Evolutionary conservation across 2,797 vertebrate species (phyloP), one percentile per base, ranked within the genome.

Genomic region (Alauda arvensis): DNA sequence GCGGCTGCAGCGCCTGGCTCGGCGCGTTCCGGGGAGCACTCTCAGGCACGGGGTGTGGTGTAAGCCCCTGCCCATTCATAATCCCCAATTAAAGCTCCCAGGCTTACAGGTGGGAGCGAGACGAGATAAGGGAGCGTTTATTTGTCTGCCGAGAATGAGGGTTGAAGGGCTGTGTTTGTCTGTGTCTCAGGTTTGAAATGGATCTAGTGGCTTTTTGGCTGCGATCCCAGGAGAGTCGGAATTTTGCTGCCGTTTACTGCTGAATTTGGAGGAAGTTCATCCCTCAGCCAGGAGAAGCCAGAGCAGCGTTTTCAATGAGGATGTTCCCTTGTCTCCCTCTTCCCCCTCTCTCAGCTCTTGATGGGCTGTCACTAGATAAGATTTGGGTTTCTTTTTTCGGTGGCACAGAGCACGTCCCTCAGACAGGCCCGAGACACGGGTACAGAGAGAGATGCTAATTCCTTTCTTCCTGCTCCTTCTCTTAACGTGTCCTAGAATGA

Each of bases 191-290:
- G 87, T 83, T 91, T 83, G 87, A 72, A 87, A 93, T 31, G 72
- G 88, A 91, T 76, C 91, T 83, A 46, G 91, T 76, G 93, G 79
- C 60, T 92, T 91, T 82, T 92, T 93, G 92, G 90, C 93, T 79
- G 88, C 57, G 43, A 76, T 94, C 88, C 93, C 91, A 23, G 88
- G 85, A 86, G 87, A 87, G 60, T 48, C 43, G 39, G 79, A 62
- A 61, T 87, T 94, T 87, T 92, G 86, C 79, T 91, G 94, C 88
- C 16, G 2, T 66, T 90, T 70, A 34, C 72, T 62, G 80, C 88
- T 87, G 51, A 78, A 83, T 91, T 72, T 87, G 87, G 88, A 92
- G 84, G 77, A 17, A 75, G 91, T 83, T 93, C 84, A 63, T 85
- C 70, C 61, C 86, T 84, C 86, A 83, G 91, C 86, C n/a, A 3